A percentile compares a stretch with the other conserved stretches of the same genome.
Conservation (phyloP, 1,140 invertebrate species). For the Protaetia brevitarsis region DNA sequence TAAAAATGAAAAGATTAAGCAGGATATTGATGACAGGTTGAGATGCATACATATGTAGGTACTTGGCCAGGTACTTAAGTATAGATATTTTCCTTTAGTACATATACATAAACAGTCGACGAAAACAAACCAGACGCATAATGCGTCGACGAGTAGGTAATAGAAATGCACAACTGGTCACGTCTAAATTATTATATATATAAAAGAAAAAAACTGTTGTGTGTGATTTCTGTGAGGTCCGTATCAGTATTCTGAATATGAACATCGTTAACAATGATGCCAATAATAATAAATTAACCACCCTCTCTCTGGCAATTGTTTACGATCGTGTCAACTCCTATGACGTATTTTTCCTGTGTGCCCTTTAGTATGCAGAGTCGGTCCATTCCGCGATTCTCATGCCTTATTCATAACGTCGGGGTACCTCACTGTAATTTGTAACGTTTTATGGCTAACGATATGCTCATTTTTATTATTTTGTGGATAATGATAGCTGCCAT, state of each 20-base stretch:
- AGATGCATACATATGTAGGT: not conserved
- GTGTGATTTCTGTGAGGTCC: slow-evolving; percentile 36
- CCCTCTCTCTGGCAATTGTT: slow-evolving; percentile 36
- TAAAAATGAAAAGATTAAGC: not conserved
- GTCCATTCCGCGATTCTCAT: slow-evolving; percentile 42
- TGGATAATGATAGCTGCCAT: slow-evolving; percentile 31
- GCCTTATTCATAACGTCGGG: slow-evolving; percentile 41
- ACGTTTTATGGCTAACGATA: slow-evolving; percentile 42
- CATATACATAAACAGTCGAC: not conserved
- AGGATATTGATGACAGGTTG: not conserved
- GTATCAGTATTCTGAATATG: slow-evolving; percentile 41
- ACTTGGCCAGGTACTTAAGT: not conserved
- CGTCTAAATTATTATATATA: slow-evolving; percentile 18
- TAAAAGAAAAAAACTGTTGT: not conserved
- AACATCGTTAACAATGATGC: slow-evolving; percentile 44
- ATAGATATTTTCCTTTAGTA: not conserved
- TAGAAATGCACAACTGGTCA: slow-evolving; percentile 18
- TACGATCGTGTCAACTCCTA: slow-evolving; percentile 35
- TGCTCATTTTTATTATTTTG: slow-evolving; percentile 42
- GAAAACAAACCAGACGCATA: too few relatives aligned
- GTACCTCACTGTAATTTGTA: slow-evolving; percentile 45
- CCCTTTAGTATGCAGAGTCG: slow-evolving; percentile 39
- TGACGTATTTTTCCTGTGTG: slow-evolving; percentile 41
- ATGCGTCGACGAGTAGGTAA: too few relatives aligned
- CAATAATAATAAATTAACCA: slow-evolving; percentile 47